Evolutionary conservation across 2,888 invertebrate genomes (phyloP).

Genomic region (Ennomos quercinarius): DNA sequence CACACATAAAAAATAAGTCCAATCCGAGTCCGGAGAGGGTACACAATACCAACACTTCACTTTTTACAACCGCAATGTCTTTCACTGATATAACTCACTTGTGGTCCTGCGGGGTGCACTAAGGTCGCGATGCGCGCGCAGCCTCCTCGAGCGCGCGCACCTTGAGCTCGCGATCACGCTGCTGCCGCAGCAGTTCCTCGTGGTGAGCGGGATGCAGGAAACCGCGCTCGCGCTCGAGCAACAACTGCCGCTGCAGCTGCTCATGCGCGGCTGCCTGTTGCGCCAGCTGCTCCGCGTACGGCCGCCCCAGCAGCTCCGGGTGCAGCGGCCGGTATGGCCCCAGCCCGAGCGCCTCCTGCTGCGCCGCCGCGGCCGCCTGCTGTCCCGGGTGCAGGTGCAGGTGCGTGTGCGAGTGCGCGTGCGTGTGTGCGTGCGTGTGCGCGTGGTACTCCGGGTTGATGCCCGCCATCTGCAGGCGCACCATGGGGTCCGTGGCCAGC

Average conservation of each 20-base stretch:
- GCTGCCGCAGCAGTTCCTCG: conserved; percentile 88
- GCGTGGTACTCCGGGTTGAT: conserved; percentile 95
- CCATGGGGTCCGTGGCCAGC: conserved; percentile 96
- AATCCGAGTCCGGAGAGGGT: conserved; percentile 40
- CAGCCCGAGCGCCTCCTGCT: conserved; percentile 87
- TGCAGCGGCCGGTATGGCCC: conserved; percentile 87
- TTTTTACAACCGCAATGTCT: conserved; percentile 36
- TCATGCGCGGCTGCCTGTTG: conserved; percentile 93
- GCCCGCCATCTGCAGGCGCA: conserved; percentile 96
- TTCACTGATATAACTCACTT: conserved; percentile 35
- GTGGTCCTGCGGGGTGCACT: conserved; percentile 48
- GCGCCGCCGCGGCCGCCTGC: conserved; percentile 86
- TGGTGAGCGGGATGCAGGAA: conserved; percentile 85
- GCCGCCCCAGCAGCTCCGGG: conserved; percentile 91
- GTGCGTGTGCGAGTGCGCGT: conserved; percentile 96
- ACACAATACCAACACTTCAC: conserved; percentile 44
- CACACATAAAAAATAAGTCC: conserved; percentile 58
- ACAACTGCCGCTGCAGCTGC: conserved; percentile 93
- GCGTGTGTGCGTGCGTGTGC: conserved; percentile 96
- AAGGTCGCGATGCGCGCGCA: conserved; percentile 87
- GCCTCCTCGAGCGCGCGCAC: conserved; percentile 94
- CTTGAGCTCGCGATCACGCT: conserved; percentile 94
- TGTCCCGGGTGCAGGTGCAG: conserved; percentile 92
- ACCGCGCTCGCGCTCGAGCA: conserved; percentile 92
- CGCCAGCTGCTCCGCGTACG: conserved; percentile 92